phyloP scores from a whole-genome alignment of 2,888 invertebrate genomes.

The Dryococelus australis region DNA sequence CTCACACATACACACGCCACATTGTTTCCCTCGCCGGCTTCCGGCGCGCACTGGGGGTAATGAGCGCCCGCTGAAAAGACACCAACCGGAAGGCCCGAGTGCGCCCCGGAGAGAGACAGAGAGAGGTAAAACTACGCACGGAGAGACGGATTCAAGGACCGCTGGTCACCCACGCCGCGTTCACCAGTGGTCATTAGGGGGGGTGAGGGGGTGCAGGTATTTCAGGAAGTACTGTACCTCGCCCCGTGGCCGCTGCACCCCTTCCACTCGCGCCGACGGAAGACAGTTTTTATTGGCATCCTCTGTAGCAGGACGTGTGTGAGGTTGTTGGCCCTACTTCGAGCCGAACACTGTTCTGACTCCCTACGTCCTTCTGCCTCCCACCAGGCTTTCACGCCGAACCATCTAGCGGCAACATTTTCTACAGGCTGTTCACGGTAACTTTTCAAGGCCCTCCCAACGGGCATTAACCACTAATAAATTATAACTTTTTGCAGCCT shows the following conservation, averaged over 20 bases:
- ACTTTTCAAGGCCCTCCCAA: too few relatives aligned
- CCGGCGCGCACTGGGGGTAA: slow-evolving; percentile 18
- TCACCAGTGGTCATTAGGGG: too few relatives aligned
- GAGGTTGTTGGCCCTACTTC: background rate
- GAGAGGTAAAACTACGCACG: background rate
- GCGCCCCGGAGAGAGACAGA: background rate
- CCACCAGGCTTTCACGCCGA: too few relatives aligned
- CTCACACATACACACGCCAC: background rate
- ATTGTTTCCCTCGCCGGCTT: background rate
- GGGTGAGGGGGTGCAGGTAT: background rate
- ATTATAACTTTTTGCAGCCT: too few relatives aligned
- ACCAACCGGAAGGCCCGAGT: background rate
- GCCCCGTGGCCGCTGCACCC: background rate
- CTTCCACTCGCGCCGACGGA: background rate
- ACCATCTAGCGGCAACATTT: too few relatives aligned
- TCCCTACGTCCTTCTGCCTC: too few relatives aligned
- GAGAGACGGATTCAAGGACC: slow-evolving; percentile 35
- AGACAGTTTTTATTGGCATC: background rate
- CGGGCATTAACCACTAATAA: too few relatives aligned
- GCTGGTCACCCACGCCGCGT: slow-evolving; percentile 26
- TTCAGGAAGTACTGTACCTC: slow-evolving; percentile 29
- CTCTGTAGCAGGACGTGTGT: background rate
- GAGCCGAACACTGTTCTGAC: too few relatives aligned
- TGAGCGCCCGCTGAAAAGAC: slow-evolving; percentile 22
- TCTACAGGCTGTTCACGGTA: too few relatives aligned